phyloP scores from a whole-genome alignment of 2,113 vertebrate genomes.

The Ptilorrhoa leucosticta region DNA sequence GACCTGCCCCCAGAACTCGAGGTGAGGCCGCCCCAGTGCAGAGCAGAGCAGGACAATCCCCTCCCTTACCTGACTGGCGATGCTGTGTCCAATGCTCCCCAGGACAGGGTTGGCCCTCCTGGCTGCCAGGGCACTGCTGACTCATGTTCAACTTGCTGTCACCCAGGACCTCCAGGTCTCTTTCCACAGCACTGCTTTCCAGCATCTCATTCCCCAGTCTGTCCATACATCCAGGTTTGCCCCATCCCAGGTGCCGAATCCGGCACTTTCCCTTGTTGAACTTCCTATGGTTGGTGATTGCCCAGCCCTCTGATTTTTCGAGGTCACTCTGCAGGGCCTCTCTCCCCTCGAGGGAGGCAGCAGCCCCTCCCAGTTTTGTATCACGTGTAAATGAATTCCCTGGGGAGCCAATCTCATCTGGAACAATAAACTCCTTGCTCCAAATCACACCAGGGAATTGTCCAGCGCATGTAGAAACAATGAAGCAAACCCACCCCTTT shows the following conservation, averaged over 20 bases:
- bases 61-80: fast-evolving
- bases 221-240: background rate
- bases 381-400: background rate
- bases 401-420: background rate
- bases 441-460: background rate
- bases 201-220: background rate
- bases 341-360: background rate
- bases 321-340: background rate
- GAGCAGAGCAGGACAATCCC: background rate
- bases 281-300: background rate
- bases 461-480: background rate
- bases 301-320: background rate
- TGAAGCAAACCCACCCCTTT: fast-evolving
- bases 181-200: fast-evolving
- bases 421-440: background rate
- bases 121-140: background rate
- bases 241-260: background rate
- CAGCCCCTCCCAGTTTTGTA: background rate
- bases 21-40: background rate
- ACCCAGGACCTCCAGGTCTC: background rate
- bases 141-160: too few species aligned
- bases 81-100: background rate
- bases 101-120: background rate
- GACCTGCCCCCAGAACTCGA: too few species aligned
- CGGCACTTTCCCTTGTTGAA: background rate